Conservation (phyloP, 2,888 invertebrate genomes). For the Scotopteryx bipunctaria region DNA sequence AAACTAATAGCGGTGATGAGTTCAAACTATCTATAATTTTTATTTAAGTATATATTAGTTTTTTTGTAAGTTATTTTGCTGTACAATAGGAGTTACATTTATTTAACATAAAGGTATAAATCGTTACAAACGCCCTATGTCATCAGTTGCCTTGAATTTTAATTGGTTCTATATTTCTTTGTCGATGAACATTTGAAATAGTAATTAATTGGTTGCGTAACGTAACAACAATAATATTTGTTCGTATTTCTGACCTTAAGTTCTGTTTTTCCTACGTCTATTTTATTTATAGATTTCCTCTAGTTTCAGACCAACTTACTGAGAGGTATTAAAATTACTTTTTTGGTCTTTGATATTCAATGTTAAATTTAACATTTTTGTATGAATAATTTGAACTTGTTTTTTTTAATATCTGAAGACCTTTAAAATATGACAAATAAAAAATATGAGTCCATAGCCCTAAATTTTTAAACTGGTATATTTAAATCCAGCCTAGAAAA, state of each 20-base stretch:
- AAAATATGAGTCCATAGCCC: too few relatives aligned
- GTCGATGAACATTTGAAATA: conserved; percentile 16
- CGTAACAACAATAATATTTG: background rate
- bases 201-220: conserved; percentile 18
- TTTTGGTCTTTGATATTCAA: too few relatives aligned
- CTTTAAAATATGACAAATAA: too few relatives aligned
- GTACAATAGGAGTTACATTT: background rate
- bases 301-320: background rate
- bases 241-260: conserved; percentile 13
- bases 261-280: conserved; percentile 2
- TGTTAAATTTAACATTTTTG: too few relatives aligned
- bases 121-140: conserved; percentile 41
- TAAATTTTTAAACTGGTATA: too few relatives aligned
- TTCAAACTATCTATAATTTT: too few relatives aligned
- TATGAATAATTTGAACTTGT: too few relatives aligned
- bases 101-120: conserved; percentile 3
- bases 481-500: too few relatives aligned
- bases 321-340: background rate
- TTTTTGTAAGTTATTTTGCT: background rate
- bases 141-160: conserved; percentile 63
- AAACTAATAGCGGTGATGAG: too few relatives aligned
- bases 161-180: conserved; percentile 49
- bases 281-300: conserved; percentile 13
- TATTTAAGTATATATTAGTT: too few relatives aligned
- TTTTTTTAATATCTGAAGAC: too few relatives aligned